Conservation (phyloP, 2,888 invertebrate genomes). For the Sphinx pinastri region DNA sequence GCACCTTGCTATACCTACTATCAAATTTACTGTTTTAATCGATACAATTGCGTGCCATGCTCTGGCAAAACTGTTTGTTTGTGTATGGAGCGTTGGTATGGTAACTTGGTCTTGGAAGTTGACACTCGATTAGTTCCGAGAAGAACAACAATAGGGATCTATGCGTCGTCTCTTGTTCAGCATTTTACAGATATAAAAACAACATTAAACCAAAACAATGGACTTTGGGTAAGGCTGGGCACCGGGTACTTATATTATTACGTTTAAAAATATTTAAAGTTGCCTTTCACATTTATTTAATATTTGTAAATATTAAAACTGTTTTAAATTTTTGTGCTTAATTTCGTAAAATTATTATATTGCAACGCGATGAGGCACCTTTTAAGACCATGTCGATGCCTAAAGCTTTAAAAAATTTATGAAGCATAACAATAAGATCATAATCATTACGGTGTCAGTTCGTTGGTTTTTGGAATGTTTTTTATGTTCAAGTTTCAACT, state of each 20-base stretch:
- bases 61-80: conserved; percentile 17
- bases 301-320: too few relatives aligned
- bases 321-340: too few relatives aligned
- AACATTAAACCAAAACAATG: background rate
- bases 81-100: conserved; percentile 16
- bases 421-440: background rate
- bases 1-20: conserved; percentile 76
- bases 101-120: conserved; percentile 17
- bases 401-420: background rate
- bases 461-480: too few relatives aligned
- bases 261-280: too few relatives aligned
- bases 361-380: too few relatives aligned
- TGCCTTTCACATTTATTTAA: too few relatives aligned
- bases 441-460: too few relatives aligned
- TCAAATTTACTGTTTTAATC: conserved; percentile 59
- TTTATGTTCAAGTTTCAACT: too few relatives aligned
- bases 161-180: background rate
- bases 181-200: conserved; percentile 3
- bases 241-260: too few relatives aligned
- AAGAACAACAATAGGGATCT: conserved; percentile 21
- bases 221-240: background rate
- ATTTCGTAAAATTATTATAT: too few relatives aligned
- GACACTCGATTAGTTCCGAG: conserved; percentile 23
- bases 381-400: background rate
- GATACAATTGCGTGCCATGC: conserved; percentile 33